These are phyloP conservation scores for Bungarus multicinctus DNA, from an alignment of 2,113 vertebrate species.

Conservation along the genomic window DNA sequence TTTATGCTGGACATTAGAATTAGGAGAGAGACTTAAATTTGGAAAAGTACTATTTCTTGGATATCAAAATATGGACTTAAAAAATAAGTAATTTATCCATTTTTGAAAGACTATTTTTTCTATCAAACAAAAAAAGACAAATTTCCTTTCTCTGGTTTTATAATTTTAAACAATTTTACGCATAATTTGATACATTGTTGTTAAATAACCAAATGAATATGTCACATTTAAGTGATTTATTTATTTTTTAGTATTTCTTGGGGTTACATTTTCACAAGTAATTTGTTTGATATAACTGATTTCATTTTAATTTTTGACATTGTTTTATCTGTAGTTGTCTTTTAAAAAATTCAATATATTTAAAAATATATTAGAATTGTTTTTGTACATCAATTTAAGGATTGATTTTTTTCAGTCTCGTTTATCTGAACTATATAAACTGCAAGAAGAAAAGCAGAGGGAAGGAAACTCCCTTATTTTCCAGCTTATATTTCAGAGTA, in stretches of 20 bases:
- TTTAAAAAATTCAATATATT: background rate
- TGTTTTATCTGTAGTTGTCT: background rate
- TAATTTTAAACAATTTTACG: background rate
- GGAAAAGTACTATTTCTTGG: background rate
- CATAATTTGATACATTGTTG: background rate
- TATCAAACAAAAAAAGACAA: background rate
- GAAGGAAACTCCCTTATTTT: background rate
- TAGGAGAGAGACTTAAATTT: background rate
- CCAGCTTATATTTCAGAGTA: background rate
- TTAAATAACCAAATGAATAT: background rate
- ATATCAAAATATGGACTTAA: background rate
- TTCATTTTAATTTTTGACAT: background rate
- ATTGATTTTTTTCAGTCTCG: background rate
- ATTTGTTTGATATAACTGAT: background rate
- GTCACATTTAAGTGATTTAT: background rate
- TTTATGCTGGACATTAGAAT: background rate
- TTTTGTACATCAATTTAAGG: background rate
- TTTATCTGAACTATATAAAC: background rate
- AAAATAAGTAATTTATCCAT: background rate
- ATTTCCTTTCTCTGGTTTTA: background rate
- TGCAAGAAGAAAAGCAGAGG: background rate
- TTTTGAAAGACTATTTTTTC: background rate
- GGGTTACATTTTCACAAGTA: background rate
- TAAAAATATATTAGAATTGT: background rate
- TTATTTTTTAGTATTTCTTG: background rate